Conservation (phyloP, 2,113 vertebrate genomes). For the Muscicapa adusta region DNA sequence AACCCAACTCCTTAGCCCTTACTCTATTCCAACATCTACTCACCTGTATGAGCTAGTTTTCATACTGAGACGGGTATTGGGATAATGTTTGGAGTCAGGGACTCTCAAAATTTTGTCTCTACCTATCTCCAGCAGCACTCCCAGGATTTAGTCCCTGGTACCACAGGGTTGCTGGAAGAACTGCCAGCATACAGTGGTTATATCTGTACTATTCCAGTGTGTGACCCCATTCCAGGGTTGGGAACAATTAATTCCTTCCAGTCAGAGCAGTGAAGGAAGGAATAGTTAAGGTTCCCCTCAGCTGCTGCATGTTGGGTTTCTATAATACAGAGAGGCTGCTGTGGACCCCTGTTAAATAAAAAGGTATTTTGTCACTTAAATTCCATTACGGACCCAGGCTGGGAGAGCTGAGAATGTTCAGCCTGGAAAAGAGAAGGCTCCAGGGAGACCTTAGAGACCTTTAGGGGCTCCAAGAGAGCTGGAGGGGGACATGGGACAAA, state of each 20-base stretch:
- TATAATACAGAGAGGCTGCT: background rate
- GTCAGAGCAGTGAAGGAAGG: too few species aligned
- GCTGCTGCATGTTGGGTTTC: background rate
- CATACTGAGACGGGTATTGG: background rate
- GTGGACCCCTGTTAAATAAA: background rate
- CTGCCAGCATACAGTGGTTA: background rate
- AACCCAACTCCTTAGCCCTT: background rate
- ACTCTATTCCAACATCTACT: background rate
- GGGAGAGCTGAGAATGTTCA: background rate
- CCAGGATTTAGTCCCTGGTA: background rate
- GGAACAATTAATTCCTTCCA: background rate
- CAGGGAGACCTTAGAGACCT: background rate
- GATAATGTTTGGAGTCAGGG: rapidly evolving
- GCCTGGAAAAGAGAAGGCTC: background rate
- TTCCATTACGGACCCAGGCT: background rate
- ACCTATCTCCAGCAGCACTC: background rate
- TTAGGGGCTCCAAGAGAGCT: background rate
- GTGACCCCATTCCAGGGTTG: too few species aligned
- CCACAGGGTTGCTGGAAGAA: background rate
- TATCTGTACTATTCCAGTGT: background rate
- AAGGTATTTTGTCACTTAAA: background rate
- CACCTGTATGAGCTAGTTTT: background rate
- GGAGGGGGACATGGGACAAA: background rate
- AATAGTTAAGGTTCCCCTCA: background rate
- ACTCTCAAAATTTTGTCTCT: background rate